Evolutionary conservation across 2,888 invertebrate species (phyloP).

Genomic region (Stictocephala bisonia): DNA sequence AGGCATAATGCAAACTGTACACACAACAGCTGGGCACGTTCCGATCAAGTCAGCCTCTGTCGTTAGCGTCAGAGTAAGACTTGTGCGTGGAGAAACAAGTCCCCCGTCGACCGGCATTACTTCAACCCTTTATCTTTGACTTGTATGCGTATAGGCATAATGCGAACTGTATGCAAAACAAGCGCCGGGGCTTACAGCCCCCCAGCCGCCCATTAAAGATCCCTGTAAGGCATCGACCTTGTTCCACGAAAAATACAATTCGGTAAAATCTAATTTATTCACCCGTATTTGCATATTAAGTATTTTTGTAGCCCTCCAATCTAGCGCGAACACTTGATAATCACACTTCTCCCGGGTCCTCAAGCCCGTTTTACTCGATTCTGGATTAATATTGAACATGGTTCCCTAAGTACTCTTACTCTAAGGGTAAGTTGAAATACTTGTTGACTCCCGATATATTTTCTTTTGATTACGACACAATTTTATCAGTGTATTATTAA

Average conservation of each 20-base stretch:
- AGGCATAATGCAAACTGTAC: too few relatives aligned
- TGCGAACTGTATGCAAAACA: slow-evolving; percentile 43
- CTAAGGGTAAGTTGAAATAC: too few relatives aligned
- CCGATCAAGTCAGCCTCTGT: too few relatives aligned
- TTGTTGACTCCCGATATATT: too few relatives aligned
- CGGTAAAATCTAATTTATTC: slow-evolving; percentile 41
- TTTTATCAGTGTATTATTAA: too few relatives aligned
- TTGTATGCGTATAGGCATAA: slow-evolving; percentile 44
- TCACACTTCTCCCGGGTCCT: not conserved
- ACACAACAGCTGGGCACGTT: too few relatives aligned
- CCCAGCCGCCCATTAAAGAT: slow-evolving; percentile 40
- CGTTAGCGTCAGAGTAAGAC: too few relatives aligned
- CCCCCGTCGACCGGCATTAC: slow-evolving; percentile 11
- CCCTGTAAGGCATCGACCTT: slow-evolving; percentile 41
- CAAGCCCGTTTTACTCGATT: too few relatives aligned
- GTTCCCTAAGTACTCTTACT: too few relatives aligned
- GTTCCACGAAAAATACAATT: slow-evolving; percentile 34
- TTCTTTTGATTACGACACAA: too few relatives aligned
- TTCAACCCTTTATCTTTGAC: slow-evolving; percentile 46
- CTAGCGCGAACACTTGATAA: slow-evolving; percentile 14
- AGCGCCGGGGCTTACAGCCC: slow-evolving; percentile 29
- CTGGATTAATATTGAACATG: too few relatives aligned
- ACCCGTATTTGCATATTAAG: slow-evolving; percentile 33
- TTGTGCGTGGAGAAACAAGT: too few relatives aligned
- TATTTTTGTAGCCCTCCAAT: slow-evolving; percentile 30